Conservation (phyloP, 2,797 vertebrate genomes). For the Hephaestus fuliginosus region DNA sequence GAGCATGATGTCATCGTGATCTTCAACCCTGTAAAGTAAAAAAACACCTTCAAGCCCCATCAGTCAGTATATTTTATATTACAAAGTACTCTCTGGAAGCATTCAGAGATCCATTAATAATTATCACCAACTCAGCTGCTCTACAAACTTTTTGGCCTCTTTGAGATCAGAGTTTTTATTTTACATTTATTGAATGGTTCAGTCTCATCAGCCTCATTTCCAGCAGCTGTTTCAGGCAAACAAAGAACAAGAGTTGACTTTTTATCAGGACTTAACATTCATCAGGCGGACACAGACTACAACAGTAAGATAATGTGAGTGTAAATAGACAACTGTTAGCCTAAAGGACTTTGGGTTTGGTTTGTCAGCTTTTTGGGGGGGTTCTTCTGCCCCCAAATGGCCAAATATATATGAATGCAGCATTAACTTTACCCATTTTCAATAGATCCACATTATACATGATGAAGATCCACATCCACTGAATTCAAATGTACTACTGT, state of each 20-base stretch:
- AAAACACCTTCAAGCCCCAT: neutral
- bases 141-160: neutral
- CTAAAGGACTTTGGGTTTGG: too few species aligned
- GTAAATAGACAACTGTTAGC: neutral
- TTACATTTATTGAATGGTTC: neutral
- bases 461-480: neutral
- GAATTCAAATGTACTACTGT: neutral
- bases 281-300: neutral
- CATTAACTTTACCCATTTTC: neutral
- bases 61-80: neutral
- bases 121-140: neutral
- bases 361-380: neutral
- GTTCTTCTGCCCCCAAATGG: constrained; percentile 31
- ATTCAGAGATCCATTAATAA: neutral
- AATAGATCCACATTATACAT: neutral
- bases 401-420: neutral
- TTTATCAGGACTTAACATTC: neutral
- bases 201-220: neutral
- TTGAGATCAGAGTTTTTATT: neutral
- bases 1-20: constrained; percentile 89
- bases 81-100: neutral
- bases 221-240: too few species aligned
- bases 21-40: constrained; percentile 86
- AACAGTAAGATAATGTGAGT: neutral
- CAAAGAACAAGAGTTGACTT: neutral